Base-by-base conservation (phyloP, 92 coral and sea anemone genomes). In the Siderastrea radians region DNA sequence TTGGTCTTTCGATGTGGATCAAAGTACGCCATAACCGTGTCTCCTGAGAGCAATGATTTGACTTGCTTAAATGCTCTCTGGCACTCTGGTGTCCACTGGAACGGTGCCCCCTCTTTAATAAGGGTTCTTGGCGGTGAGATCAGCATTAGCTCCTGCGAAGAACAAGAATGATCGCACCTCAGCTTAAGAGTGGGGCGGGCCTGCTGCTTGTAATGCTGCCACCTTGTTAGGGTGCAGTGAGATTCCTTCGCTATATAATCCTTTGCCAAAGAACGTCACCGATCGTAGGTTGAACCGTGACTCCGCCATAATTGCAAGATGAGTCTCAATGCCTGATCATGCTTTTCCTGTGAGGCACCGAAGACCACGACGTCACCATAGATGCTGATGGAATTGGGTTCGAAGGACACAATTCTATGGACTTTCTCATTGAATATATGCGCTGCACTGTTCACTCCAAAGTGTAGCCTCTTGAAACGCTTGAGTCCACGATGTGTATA, bases 381-480 rank as follows among this genome's bases (percentile, higher is more conserved):
- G 26, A 75, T 57, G 50, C 67, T 75, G 64, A 75, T 7, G 52
- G 67, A 65, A 38, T 75, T 75, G 14, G 76, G 76, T 12, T 71
- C 57, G 5, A 44, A 55, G 53, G 80, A 45, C 26, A 75, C 26
- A 26, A 86, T 26, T 74, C 84, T 85, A 13, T 76, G 47, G 57
- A 90, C 77, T 84, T 85, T 77, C 68, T 84, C 59, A 17, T 86
- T 89, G 65, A 90, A 93, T 38, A 84, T 85, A 60, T 93, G 92
- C 19, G 90, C 89, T 13, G 89, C 89, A 38, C 88, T 79, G 80
- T 86, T 79, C 48, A 90, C 75, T 12, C 92, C 92, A 59, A 90
- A 93, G 53, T 90, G 91, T 52, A 91, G 72, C 47, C 91, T 45
- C 54, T 63, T 67, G 73, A 79, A 79, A 4, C 74, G 61, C 49